These are phyloP conservation scores for Nyctalus aviator DNA, from an alignment of 2,797 vertebrate species.

Conservation along the genomic window DNA sequence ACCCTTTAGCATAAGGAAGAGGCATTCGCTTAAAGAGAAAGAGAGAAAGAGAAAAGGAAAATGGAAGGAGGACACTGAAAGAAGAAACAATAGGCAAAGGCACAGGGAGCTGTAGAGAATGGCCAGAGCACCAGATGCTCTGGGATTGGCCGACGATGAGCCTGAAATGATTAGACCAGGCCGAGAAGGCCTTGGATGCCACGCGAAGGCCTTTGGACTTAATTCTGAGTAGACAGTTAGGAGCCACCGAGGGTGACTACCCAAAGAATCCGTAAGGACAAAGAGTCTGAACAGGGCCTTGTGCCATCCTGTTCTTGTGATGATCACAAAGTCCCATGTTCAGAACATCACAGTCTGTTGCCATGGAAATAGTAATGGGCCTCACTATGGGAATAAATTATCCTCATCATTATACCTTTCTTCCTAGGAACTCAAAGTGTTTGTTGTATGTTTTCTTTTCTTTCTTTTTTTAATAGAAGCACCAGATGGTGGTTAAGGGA, in stretches of 20 bases:
- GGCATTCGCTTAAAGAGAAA: neutral
- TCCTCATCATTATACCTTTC: constrained; percentile 84
- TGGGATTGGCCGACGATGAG: neutral
- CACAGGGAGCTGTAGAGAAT: neutral
- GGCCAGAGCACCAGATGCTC: neutral
- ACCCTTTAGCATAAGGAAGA: neutral
- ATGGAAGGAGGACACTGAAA: neutral
- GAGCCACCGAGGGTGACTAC: constrained; percentile 74
- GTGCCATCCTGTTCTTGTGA: constrained; percentile 82
- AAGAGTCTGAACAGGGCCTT: constrained; percentile 78
- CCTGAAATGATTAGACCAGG: neutral
- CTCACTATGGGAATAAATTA: constrained; percentile 85
- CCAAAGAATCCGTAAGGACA: constrained; percentile 78
- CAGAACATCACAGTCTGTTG: constrained; percentile 84
- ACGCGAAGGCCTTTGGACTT: constrained; percentile 46
- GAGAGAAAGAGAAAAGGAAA: neutral
- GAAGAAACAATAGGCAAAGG: neutral
- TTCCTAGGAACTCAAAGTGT: constrained; percentile 82
- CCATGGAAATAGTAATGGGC: constrained; percentile 85
- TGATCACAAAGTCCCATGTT: constrained; percentile 83
- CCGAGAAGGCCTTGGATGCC: constrained; percentile 65
- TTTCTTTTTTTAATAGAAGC: constrained; percentile 75
- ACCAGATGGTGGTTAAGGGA: constrained; percentile 83
- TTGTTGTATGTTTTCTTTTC: constrained; percentile 77
- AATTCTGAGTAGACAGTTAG: constrained; percentile 62